A percentile compares a stretch with the other conserved stretches of the same genome.
Conservation (phyloP, 2,797 vertebrate species). For the Helicolenus hilgendorfi region DNA sequence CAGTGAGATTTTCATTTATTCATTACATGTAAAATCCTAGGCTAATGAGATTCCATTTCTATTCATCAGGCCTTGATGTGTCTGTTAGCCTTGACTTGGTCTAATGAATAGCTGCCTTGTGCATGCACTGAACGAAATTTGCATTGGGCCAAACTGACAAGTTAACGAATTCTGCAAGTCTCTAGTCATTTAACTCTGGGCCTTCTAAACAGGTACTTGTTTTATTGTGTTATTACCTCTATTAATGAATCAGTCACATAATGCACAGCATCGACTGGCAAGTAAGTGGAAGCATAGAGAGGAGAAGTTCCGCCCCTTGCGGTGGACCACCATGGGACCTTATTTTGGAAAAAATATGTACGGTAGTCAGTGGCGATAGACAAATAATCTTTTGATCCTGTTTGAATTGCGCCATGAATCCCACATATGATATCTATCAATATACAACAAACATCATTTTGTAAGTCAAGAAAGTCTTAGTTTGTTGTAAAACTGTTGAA, state of each 20-base stretch:
- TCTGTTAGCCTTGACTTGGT: slow-evolving; percentile 25
- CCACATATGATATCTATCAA: no score
- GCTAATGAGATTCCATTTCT: slow-evolving; percentile 64
- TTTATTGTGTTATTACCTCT: background rate
- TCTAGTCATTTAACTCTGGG: background rate
- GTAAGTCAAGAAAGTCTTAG: no score
- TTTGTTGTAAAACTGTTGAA: no score
- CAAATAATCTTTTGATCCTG: no score
- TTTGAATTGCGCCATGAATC: no score
- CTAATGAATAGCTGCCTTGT: slow-evolving; percentile 44
- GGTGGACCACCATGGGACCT: no score
- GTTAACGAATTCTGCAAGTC: background rate
- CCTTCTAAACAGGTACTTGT: background rate
- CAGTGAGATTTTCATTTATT: slow-evolving; percentile 58
- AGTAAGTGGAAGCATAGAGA: background rate
- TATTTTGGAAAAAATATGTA: no score
- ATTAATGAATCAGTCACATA: background rate
- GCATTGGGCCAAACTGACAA: slow-evolving; percentile 30
- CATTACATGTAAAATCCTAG: slow-evolving; percentile 60
- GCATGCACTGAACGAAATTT: slow-evolving; percentile 26
- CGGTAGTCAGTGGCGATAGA: no score
- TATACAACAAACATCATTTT: no score
- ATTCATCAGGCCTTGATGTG: slow-evolving; percentile 38
- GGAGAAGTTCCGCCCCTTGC: no score
- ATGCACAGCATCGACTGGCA: background rate